Conservation (phyloP, 2,888 invertebrate genomes). For the Torymus texanus region DNA sequence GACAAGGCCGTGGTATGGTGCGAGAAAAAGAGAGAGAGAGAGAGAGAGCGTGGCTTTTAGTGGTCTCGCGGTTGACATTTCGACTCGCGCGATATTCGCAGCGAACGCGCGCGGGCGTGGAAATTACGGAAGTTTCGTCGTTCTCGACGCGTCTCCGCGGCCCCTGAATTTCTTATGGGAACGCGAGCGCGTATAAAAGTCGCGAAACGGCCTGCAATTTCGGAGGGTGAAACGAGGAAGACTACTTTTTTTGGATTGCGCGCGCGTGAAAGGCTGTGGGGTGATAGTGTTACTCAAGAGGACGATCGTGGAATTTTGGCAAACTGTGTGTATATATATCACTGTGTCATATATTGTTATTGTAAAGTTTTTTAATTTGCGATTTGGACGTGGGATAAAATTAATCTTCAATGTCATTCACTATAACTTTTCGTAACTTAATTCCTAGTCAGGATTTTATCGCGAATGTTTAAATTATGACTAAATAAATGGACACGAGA, state of each 20-base stretch:
- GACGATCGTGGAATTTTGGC: constrained; percentile 28
- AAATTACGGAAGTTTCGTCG: constrained; percentile 72
- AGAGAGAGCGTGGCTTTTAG: constrained; percentile 58
- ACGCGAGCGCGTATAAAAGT: constrained; percentile 14
- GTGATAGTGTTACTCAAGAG: not conserved
- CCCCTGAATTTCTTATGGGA: constrained; percentile 61
- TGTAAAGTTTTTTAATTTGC: not conserved
- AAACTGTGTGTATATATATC: not conserved
- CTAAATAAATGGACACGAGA: too few species aligned
- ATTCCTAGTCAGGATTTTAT: too few species aligned
- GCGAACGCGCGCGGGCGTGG: constrained; percentile 61
- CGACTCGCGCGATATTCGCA: constrained; percentile 62
- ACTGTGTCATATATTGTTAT: not conserved
- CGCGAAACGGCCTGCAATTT: constrained; percentile 5
- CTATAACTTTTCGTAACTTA: too few species aligned
- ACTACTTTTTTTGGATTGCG: not conserved
- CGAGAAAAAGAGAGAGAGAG: constrained; percentile 54
- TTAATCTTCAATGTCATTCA: too few species aligned
- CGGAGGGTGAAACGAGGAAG: not conserved
- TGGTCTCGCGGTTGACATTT: constrained; percentile 74
- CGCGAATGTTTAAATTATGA: too few species aligned
- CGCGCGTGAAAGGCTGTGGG: not conserved
- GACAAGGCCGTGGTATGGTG: not conserved
- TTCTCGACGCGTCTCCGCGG: constrained; percentile 61
- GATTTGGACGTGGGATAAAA: too few species aligned